Percentiles rank a stretch among this genome's conserved stretches.
These are phyloP conservation scores for Lasioglossum zephyrum DNA, from an alignment of 2,888 invertebrate species.

Conservation along the genomic window DNA sequence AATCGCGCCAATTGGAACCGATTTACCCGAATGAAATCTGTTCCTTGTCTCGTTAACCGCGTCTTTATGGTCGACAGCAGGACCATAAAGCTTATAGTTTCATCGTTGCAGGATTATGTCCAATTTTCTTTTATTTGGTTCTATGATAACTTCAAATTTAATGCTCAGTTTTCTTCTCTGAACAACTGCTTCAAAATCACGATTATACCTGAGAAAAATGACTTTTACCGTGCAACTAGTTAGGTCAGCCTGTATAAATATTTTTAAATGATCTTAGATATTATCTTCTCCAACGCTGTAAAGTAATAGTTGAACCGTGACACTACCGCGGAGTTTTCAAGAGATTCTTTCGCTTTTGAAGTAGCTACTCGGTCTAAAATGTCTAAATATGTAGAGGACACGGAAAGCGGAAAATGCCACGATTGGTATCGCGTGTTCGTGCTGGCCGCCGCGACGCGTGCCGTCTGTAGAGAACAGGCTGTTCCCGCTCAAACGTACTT, in stretches of 20 bases:
- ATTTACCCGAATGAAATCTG: conserved; percentile 1
- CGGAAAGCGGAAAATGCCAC: not conserved
- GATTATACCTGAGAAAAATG: too few relatives aligned
- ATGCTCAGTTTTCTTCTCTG: too few relatives aligned
- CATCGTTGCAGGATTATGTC: not conserved
- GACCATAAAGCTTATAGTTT: not conserved
- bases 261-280: too few relatives aligned
- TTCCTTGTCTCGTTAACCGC: conserved; percentile 16
- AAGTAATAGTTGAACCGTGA: not conserved
- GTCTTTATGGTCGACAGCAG: conserved; percentile 1
- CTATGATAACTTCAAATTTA: not conserved
- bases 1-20: conserved; percentile 14
- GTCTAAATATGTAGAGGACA: too few relatives aligned
- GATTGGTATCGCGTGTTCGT: conserved; percentile 22
- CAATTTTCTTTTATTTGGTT: conserved; percentile 7
- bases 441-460: conserved; percentile 21
- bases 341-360: too few relatives aligned
- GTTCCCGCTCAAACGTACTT: conserved; percentile 19
- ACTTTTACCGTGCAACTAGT: too few relatives aligned
- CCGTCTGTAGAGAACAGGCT: conserved; percentile 24
- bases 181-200: too few relatives aligned
- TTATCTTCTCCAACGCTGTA: not conserved
- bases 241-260: too few relatives aligned
- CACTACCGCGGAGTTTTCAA: not conserved
- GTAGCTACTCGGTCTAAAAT: too few relatives aligned